Percentiles rank a stretch among this genome's conserved stretches.
Conservation (phyloP, 2,113 vertebrate genomes). For the Labrus mixtus region DNA sequence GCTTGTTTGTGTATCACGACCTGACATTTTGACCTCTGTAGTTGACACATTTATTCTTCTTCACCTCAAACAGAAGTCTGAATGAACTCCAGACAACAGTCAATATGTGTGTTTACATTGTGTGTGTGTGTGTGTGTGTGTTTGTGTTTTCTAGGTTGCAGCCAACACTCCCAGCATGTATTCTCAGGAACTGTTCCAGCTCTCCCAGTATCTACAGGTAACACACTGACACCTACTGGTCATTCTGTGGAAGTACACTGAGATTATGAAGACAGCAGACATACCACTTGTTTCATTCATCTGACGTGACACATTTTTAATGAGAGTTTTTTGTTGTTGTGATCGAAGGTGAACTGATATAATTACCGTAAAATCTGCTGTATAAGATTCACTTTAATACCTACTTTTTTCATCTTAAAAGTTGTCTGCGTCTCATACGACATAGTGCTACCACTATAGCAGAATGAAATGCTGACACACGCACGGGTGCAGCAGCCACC, state of each 20-base stretch:
- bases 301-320: no score
- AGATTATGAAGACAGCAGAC: no score
- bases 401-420: no score
- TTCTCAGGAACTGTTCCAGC: slow-evolving; percentile 99
- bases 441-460: no score
- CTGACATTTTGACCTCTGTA: background rate
- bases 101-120: background rate
- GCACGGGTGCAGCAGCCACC: no score
- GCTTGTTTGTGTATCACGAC: no score
- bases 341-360: no score
- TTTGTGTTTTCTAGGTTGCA: slow-evolving; percentile 87
- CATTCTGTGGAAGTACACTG: background rate
- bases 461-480: no score
- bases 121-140: slow-evolving; percentile 21
- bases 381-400: no score
- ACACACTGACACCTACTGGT: slow-evolving; percentile 73
- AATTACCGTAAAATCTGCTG: no score
- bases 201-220: slow-evolving; percentile 99
- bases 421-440: no score
- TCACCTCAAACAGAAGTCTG: slow-evolving; percentile 4
- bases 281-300: background rate
- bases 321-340: no score
- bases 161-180: slow-evolving; percentile 99
- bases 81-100: slow-evolving; percentile 12
- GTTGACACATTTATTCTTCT: background rate